phyloP scores from a whole-genome alignment of 2,113 vertebrate species.

The Ceyx melanurus region DNA sequence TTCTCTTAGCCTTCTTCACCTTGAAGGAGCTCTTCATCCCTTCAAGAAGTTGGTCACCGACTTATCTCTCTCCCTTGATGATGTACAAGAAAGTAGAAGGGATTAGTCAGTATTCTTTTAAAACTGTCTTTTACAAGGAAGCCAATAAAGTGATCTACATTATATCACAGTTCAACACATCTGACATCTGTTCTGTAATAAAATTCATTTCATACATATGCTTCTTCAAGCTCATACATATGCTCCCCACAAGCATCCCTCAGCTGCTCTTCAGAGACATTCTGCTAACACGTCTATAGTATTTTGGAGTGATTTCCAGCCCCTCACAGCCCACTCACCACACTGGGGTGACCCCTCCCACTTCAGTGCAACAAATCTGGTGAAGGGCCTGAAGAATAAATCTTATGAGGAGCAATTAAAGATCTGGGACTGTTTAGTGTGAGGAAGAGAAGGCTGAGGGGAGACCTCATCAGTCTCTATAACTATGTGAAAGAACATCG shows the following conservation, averaged over 20 bases:
- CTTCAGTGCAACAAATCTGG: too few species aligned
- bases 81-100: constrained; percentile 55
- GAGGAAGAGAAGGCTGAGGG: too few species aligned
- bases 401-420: too few species aligned
- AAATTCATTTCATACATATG: constrained; percentile 60
- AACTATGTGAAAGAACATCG: too few species aligned
- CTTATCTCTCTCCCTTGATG: constrained; percentile 62
- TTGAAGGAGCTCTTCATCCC: constrained; percentile 36
- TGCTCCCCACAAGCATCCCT: constrained; percentile 45
- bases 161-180: constrained; percentile 66
- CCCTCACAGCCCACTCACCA: too few species aligned
- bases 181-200: constrained; percentile 70
- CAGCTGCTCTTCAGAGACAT: constrained; percentile 25
- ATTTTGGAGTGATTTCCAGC: background rate
- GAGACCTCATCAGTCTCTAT: too few species aligned
- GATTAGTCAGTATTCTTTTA: constrained; percentile 51
- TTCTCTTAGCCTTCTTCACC: constrained; percentile 44
- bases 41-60: constrained; percentile 68
- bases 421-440: too few species aligned
- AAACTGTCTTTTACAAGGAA: constrained; percentile 62
- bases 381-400: too few species aligned
- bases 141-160: constrained; percentile 57
- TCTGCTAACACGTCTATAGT: constrained; percentile 1
- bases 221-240: constrained; percentile 58
- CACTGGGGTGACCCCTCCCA: too few species aligned